Percentiles rank a stretch among this genome's conserved stretches.
phyloP scores from a whole-genome alignment of 2,888 invertebrate species.

The Amblyjoppa fuscipennis region DNA sequence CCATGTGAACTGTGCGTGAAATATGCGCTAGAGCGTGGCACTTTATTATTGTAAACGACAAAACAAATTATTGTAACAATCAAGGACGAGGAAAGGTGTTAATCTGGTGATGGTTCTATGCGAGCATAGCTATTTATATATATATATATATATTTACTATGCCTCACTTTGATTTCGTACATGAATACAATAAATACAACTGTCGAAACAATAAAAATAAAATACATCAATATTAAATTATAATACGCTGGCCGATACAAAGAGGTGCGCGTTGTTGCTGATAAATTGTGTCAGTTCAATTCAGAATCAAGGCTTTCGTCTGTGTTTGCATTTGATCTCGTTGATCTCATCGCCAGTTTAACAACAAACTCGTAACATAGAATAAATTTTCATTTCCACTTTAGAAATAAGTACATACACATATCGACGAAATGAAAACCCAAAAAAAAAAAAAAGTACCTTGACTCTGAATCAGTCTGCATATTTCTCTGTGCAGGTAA shows the following conservation, averaged over 20 bases:
- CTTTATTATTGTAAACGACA: not conserved
- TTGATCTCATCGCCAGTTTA: constrained; percentile 14
- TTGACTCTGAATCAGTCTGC: constrained; percentile 72
- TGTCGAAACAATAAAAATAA: not conserved
- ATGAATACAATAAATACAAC: constrained; percentile 28
- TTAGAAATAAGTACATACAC: not conserved
- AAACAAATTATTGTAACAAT: constrained; percentile 28
- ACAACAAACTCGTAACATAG: not conserved
- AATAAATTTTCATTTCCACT: not conserved
- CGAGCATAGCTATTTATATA: constrained; percentile 5
- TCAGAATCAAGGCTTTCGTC: constrained; percentile 59
- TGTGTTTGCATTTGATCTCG: not conserved
- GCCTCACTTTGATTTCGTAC: constrained; percentile 26
- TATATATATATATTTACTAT: constrained; percentile 24
- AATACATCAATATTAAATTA: constrained; percentile 1
- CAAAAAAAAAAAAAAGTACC: constrained; percentile 20
- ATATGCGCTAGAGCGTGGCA: not conserved
- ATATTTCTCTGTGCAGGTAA: constrained; percentile 76
- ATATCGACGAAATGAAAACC: constrained; percentile 1
- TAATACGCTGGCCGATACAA: not conserved
- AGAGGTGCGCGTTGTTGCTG: not conserved
- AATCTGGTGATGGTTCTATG: constrained; percentile 20
- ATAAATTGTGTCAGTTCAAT: constrained; percentile 37
- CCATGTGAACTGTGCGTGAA: constrained; percentile 23
- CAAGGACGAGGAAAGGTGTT: constrained; percentile 27